Conservation (phyloP, 2,113 vertebrate genomes). For the Nothobranchius furzeri region DNA sequence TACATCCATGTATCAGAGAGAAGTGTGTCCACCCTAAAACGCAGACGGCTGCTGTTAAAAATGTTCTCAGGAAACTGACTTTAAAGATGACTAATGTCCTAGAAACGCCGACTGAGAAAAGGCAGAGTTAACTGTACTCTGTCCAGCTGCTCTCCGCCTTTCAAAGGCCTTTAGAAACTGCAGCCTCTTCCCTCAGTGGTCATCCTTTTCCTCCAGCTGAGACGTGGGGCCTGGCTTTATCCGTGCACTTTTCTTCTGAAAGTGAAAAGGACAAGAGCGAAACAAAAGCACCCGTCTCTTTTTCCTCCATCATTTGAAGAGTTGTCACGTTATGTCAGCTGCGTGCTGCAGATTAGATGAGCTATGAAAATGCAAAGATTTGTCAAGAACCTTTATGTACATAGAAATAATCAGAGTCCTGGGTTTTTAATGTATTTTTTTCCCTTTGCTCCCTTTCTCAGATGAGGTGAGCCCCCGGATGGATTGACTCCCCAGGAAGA, state of each 20-base stretch:
- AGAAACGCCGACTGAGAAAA: slow-evolving; percentile 75
- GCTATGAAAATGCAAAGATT: slow-evolving; percentile 52
- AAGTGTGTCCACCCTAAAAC: slow-evolving; percentile 79
- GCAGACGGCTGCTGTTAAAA: slow-evolving; percentile 13
- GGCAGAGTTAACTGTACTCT: slow-evolving; percentile 52
- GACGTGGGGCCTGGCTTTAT: slow-evolving; percentile 21
- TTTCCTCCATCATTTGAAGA: slow-evolving; percentile 28
- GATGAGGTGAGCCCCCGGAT: slow-evolving; percentile 78
- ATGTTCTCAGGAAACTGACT: slow-evolving; percentile 82
- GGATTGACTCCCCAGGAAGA: slow-evolving; percentile 77
- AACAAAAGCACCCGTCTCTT: slow-evolving; percentile 53
- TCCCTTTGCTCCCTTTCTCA: slow-evolving; percentile 65
- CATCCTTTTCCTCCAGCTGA: slow-evolving; percentile 22
- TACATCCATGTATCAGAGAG: too few relatives aligned
- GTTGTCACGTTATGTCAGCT: slow-evolving; percentile 35
- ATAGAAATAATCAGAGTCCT: slow-evolving; percentile 55
- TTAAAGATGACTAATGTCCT: slow-evolving; percentile 88
- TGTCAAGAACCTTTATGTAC: slow-evolving; percentile 34
- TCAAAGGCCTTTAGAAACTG: slow-evolving; percentile 51
- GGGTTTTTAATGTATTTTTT: slow-evolving; percentile 62
- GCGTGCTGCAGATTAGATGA: slow-evolving; percentile 35
- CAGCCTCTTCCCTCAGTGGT: slow-evolving; percentile 25
- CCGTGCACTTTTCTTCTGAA: slow-evolving; percentile 33
- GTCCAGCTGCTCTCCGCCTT: slow-evolving; percentile 45
- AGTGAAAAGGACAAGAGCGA: slow-evolving; percentile 41